phyloP scores from a whole-genome alignment of 2,888 invertebrate genomes.

The Mythimna lalbum region DNA sequence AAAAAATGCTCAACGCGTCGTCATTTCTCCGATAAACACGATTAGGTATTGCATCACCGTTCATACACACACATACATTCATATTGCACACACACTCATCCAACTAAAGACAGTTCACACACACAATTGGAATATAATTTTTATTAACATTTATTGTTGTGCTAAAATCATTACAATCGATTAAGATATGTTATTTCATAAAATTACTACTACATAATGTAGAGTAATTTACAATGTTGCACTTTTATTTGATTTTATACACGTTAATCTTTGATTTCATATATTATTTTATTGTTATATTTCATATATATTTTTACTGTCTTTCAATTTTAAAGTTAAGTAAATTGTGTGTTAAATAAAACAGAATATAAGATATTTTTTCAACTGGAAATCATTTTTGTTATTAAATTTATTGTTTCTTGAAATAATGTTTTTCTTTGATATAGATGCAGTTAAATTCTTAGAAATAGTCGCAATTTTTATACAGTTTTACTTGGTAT shows the following conservation, averaged over 20 bases:
- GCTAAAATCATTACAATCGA: constrained; percentile 32
- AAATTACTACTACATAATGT: constrained; percentile 32
- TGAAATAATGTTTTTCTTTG: not conserved
- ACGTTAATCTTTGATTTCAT: constrained; percentile 6
- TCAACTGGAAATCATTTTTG: constrained; percentile 3
- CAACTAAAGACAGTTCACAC: constrained; percentile 50
- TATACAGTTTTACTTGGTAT: not conserved
- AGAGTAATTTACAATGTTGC: constrained; percentile 23
- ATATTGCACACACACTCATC: constrained; percentile 44
- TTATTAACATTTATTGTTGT: constrained; percentile 52
- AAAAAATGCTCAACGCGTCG: constrained; percentile 82
- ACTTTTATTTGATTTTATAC: constrained; percentile 12
- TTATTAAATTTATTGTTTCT: not conserved
- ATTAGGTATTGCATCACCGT: constrained; percentile 85
- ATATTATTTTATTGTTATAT: not conserved
- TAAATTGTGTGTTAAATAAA: constrained; percentile 16
- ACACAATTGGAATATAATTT: constrained; percentile 43
- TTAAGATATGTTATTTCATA: constrained; percentile 36
- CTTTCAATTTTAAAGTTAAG: constrained; percentile 18
- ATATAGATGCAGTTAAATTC: not conserved
- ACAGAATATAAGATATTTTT: constrained; percentile 1
- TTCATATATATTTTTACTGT: constrained; percentile 14
- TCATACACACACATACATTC: constrained; percentile 61
- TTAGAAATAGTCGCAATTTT: not conserved
- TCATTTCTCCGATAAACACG: constrained; percentile 84